Base-by-base conservation (phyloP, 2,888 invertebrate species). In the Tetheella fluctuosa region DNA sequence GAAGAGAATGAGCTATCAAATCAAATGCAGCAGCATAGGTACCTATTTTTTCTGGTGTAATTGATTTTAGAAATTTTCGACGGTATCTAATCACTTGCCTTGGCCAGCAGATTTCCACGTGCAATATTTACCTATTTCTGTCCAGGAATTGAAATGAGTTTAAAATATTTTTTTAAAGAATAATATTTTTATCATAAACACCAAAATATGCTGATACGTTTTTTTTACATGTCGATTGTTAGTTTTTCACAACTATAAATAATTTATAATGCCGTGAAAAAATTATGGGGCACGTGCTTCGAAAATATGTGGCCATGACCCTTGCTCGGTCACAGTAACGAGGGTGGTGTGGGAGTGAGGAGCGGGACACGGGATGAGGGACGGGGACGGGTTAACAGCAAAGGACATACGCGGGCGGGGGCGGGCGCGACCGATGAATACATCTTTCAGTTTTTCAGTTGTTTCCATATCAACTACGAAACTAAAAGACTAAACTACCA, bases 221-320 rank as follows among this genome's bases (percentile, higher is more conserved):
- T 42, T 17, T 17, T 17, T 42, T 17, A 17, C 42, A 17, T 42
- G 13, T 39, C n/a, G 17, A 20, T 48, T 48, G 20, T 20, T 20
- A 20, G 48, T 48, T 48, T 17, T 8, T 2, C 42, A 17, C 2
- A 48, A 17, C 8, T 20, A 17, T 48, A 8, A 20, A 6, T 48
- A 17, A 17, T 48, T 48, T 48, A 48, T 48, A 48, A 48, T 48
- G 20, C 48, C 48, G 48, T 20, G 3, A 72, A 75, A 77, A 79
- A 77, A 73, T 73, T 63, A 75, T 73, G 69, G 56, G 76, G 74
- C 81, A 83, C 83, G 82, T 84, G 84, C 69, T 84, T 80, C 74
- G 68, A 80, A 88, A 88, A 85, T 89, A 85, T 80, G 73, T 81
- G 93, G 79, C 93, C 92, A 75, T 91, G 93, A 92, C 90, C 92